Conservation (phyloP, 2,113 vertebrate genomes). For the Polypterus senegalus region DNA sequence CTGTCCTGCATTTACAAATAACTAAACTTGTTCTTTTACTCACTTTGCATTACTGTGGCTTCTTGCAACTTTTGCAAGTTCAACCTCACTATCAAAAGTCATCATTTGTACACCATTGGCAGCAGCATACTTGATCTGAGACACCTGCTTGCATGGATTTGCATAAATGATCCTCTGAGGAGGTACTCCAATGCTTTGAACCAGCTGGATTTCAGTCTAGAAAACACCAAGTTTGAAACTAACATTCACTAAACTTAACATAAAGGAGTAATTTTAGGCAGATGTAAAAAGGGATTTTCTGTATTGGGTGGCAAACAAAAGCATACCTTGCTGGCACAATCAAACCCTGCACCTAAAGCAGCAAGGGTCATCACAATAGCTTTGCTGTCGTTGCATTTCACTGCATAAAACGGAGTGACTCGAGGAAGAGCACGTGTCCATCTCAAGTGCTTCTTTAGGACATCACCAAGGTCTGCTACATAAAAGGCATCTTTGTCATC, state of each 20-base stretch:
- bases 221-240: slow-evolving; percentile 6
- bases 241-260: not conserved
- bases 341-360: slow-evolving; percentile 79
- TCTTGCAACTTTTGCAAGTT: slow-evolving; percentile 86
- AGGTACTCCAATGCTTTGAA: slow-evolving; percentile 80
- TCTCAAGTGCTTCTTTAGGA: slow-evolving; percentile 82
- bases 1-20: not conserved
- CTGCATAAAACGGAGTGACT: slow-evolving; percentile 82
- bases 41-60: slow-evolving; percentile 87
- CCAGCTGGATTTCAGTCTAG: slow-evolving; percentile 85
- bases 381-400: slow-evolving; percentile 87
- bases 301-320: rapidly evolving
- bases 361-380: slow-evolving; percentile 75
- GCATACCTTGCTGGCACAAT: slow-evolving; percentile 92
- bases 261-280: too few species aligned
- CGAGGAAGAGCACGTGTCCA: slow-evolving; percentile 79
- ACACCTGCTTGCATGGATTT: slow-evolving; percentile 95
- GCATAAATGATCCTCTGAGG: slow-evolving; percentile 88
- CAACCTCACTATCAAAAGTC: slow-evolving; percentile 96
- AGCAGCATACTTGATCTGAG: slow-evolving; percentile 92
- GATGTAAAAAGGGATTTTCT: not conserved
- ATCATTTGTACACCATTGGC: slow-evolving; percentile 88
- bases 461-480: slow-evolving; percentile 83
- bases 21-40: slow-evolving; percentile 26
- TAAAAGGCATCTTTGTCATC: slow-evolving; percentile 96